Evolutionary conservation across 2,797 vertebrate species (phyloP).

Genomic region (Taeniopygia guttata): DNA sequence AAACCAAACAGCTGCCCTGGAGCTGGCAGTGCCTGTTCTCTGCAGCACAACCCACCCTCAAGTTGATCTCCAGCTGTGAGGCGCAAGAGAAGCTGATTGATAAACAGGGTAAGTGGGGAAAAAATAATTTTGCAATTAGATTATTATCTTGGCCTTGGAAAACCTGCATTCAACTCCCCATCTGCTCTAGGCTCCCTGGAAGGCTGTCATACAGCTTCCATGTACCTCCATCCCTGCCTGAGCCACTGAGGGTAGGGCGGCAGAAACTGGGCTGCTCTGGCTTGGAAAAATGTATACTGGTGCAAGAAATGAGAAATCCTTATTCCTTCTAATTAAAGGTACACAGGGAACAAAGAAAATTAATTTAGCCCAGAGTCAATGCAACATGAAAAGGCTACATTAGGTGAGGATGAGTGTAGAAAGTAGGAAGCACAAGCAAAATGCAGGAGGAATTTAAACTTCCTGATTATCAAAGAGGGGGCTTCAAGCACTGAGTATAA

Average conservation of each 20-base stretch:
- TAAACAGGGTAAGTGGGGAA: background rate
- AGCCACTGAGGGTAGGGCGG: background rate
- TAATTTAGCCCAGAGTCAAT: background rate
- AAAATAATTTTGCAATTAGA: slow-evolving; percentile 11
- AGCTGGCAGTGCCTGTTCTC: background rate
- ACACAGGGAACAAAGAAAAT: background rate
- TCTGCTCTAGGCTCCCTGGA: background rate
- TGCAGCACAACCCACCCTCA: background rate
- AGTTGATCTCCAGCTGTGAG: background rate
- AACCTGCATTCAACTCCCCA: background rate
- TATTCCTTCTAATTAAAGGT: background rate
- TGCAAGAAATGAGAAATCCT: background rate
- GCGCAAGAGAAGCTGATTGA: background rate
- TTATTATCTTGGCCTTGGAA: background rate
- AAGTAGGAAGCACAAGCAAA: background rate
- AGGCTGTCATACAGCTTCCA: background rate
- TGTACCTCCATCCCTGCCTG: background rate
- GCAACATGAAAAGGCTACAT: background rate
- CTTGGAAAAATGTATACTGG: background rate
- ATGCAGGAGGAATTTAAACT: slow-evolving; percentile 26
- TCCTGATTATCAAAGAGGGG: slow-evolving; percentile 32
- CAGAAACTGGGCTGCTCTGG: background rate
- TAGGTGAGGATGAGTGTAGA: background rate
- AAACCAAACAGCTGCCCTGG: slow-evolving; percentile 6
- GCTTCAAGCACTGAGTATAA: background rate